Evolutionary conservation across 2,888 invertebrate genomes (phyloP).

Genomic region (Thera britannica): DNA sequence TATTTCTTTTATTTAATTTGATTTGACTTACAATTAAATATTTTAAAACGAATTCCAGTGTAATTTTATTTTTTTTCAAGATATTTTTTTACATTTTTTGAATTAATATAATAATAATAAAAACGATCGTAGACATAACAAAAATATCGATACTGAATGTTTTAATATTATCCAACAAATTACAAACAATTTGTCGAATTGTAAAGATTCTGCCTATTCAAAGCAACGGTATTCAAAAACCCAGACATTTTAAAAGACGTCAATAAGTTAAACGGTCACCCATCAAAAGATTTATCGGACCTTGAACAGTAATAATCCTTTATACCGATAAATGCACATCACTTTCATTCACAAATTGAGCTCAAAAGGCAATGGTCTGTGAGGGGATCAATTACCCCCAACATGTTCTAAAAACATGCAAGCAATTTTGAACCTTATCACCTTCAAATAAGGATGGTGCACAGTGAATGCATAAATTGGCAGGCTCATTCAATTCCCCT

Average conservation of each 20-base stretch:
- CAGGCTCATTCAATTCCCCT: constrained; percentile 63
- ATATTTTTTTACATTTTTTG: too few species aligned
- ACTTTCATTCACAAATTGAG: constrained; percentile 80
- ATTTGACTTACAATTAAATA: too few species aligned
- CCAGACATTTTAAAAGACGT: constrained; percentile 9
- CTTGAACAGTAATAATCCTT: constrained; percentile 45
- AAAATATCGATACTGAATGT: too few species aligned
- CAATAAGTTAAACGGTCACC: constrained; percentile 31
- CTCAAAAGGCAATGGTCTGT: constrained; percentile 74
- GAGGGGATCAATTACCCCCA: constrained; percentile 57
- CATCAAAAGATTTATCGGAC: constrained; percentile 39
- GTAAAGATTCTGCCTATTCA: neutral
- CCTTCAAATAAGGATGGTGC: constrained; percentile 41
- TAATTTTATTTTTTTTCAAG: too few species aligned
- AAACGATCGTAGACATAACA: too few species aligned
- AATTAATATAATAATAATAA: too few species aligned
- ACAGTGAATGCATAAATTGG: constrained; percentile 43
- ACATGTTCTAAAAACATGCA: constrained; percentile 30
- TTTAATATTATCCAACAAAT: neutral
- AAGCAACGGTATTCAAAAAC: constrained; percentile 9
- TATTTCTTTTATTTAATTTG: too few species aligned
- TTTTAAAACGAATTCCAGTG: too few species aligned
- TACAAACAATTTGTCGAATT: constrained; percentile 10
- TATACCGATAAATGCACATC: constrained; percentile 65
- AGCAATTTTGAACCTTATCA: constrained; percentile 52